phyloP scores from a whole-genome alignment of 23 tunicate genomes.

The Trididemnum miniatum region DNA sequence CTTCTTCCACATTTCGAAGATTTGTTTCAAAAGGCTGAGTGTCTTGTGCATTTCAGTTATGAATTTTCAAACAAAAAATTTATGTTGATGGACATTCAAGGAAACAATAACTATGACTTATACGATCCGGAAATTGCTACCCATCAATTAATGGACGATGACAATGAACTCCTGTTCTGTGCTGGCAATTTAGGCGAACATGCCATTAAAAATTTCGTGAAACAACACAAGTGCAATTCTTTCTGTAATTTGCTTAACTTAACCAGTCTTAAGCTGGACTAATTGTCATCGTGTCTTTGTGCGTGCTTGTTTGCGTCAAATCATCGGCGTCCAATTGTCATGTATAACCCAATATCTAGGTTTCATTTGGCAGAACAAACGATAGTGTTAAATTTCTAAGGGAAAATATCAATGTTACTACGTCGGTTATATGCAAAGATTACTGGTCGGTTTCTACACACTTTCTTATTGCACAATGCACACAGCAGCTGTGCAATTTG shows the following conservation, averaged over 20 bases:
- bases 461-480: too few species aligned
- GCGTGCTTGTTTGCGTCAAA: too few species aligned
- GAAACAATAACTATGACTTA: not conserved
- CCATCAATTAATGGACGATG: not conserved
- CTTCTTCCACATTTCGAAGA: not conserved
- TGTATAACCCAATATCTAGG: too few species aligned
- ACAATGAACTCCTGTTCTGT: constrained; percentile 21
- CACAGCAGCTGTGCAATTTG: too few species aligned
- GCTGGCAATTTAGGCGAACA: not conserved
- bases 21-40: not conserved
- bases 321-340: too few species aligned
- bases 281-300: too few species aligned
- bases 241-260: not conserved
- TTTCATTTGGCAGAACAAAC: too few species aligned
- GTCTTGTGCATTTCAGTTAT: constrained; percentile 33
- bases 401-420: too few species aligned
- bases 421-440: too few species aligned
- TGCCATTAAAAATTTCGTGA: constrained; percentile 1
- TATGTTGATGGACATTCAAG: constrained; percentile 26
- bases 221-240: not conserved
- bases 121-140: constrained; percentile 39
- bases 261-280: too few species aligned
- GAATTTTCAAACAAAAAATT: constrained; percentile 1
- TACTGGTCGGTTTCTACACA: too few species aligned
- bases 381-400: too few species aligned